These are phyloP conservation scores for Gasteruption jaculator DNA, from an alignment of 2,888 invertebrate species.

Conservation along the genomic window DNA sequence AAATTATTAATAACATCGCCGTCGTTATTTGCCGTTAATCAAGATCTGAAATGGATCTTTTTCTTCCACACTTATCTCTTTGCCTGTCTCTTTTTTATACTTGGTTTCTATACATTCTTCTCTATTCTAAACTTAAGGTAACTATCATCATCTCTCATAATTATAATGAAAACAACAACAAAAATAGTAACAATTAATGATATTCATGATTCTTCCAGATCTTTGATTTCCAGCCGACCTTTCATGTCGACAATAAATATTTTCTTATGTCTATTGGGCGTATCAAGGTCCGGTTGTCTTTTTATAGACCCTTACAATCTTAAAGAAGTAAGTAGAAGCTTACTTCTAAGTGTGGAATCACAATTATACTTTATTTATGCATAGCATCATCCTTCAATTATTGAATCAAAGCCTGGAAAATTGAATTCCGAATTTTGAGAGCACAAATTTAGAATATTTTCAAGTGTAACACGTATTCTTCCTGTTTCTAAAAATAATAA, in stretches of 20 bases:
- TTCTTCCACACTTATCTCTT: slow-evolving; percentile 57
- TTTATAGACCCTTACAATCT: slow-evolving; percentile 60
- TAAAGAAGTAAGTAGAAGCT: slow-evolving; percentile 53
- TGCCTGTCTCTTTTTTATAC: slow-evolving; percentile 56
- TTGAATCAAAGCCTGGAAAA: too few species aligned
- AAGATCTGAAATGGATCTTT: slow-evolving; percentile 55
- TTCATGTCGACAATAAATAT: slow-evolving; percentile 58
- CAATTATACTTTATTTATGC: too few species aligned
- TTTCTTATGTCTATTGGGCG: slow-evolving; percentile 55
- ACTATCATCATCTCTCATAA: slow-evolving; percentile 4
- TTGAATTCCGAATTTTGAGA: too few species aligned
- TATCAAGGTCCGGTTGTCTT: slow-evolving; percentile 54
- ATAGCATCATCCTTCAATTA: too few species aligned
- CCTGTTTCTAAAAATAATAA: too few species aligned
- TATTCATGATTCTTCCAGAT: slow-evolving; percentile 41
- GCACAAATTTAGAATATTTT: too few species aligned
- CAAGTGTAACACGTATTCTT: too few species aligned
- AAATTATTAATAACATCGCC: slow-evolving; percentile 40
- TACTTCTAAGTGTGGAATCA: too few species aligned
- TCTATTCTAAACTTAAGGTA: slow-evolving; percentile 57
- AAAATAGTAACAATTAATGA: not conserved
- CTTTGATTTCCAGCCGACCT: slow-evolving; percentile 55
- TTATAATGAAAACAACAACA: not conserved
- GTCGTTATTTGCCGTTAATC: slow-evolving; percentile 44
- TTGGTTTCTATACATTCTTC: slow-evolving; percentile 57